Conservation (phyloP, 2,113 vertebrate genomes). For the Tyrannus savana region DNA sequence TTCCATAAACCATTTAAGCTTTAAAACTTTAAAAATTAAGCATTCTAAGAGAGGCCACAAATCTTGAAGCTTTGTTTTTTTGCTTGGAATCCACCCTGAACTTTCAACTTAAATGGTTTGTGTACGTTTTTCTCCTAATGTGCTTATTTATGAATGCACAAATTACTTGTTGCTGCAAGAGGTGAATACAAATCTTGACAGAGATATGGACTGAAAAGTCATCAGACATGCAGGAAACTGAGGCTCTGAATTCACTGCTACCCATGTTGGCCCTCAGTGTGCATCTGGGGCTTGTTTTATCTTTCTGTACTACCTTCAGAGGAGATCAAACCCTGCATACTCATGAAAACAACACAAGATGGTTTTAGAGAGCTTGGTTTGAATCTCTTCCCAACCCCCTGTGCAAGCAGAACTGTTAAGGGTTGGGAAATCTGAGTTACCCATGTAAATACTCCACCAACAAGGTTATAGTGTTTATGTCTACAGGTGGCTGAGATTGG, state of each 20-base stretch:
- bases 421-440: background rate
- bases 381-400: background rate
- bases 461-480: background rate
- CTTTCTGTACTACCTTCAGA: background rate
- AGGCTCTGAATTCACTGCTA: background rate
- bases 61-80: constrained; percentile 26
- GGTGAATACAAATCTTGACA: background rate
- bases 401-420: background rate
- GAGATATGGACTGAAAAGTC: background rate
- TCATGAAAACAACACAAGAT: background rate
- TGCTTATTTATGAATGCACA: background rate
- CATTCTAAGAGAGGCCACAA: background rate
- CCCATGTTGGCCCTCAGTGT: background rate
- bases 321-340: background rate
- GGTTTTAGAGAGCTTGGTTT: background rate
- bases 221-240: background rate
- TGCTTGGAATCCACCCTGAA: background rate
- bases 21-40: constrained; percentile 1
- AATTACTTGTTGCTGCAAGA: background rate
- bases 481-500: background rate
- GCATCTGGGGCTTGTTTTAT: background rate
- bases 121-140: background rate
- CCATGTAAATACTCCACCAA: background rate
- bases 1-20: background rate
- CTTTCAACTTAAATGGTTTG: background rate